Evolutionary conservation across 1,140 invertebrate genomes (phyloP).

Genomic region (Drosophila pallidifrons): DNA sequence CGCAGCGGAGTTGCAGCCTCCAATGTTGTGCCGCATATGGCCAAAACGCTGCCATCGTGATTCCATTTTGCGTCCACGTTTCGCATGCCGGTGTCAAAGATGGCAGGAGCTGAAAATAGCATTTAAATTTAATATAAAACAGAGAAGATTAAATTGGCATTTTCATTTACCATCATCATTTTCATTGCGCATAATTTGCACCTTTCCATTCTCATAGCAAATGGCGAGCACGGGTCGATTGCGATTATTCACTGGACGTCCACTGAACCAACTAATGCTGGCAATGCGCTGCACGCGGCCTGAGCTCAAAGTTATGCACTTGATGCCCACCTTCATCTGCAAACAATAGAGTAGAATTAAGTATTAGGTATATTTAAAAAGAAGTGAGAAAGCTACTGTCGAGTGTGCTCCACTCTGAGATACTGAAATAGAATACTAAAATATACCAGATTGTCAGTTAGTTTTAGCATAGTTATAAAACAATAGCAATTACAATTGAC

Average conservation of each 20-base stretch:
- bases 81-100: constrained; percentile 92
- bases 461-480: too few relatives aligned
- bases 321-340: constrained; percentile 89
- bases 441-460: too few relatives aligned
- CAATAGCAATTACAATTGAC: too few relatives aligned
- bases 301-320: constrained; percentile 86
- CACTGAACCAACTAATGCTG: constrained; percentile 93
- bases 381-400: too few relatives aligned
- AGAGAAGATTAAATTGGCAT: background rate
- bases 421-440: too few relatives aligned
- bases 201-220: constrained; percentile 93
- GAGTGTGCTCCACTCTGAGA: too few relatives aligned
- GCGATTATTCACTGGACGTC: constrained; percentile 87
- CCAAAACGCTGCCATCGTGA: constrained; percentile 94
- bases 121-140: background rate
- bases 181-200: constrained; percentile 95
- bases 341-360: background rate
- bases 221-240: constrained; percentile 92
- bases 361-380: too few relatives aligned
- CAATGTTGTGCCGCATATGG: constrained; percentile 90
- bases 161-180: constrained; percentile 91
- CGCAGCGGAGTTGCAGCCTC: constrained; percentile 86
- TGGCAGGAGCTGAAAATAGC: constrained; percentile 87
- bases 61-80: constrained; percentile 95
- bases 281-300: constrained; percentile 86